Evolutionary conservation across 2,797 vertebrate genomes (phyloP).

Genomic region (Chelmon rostratus): DNA sequence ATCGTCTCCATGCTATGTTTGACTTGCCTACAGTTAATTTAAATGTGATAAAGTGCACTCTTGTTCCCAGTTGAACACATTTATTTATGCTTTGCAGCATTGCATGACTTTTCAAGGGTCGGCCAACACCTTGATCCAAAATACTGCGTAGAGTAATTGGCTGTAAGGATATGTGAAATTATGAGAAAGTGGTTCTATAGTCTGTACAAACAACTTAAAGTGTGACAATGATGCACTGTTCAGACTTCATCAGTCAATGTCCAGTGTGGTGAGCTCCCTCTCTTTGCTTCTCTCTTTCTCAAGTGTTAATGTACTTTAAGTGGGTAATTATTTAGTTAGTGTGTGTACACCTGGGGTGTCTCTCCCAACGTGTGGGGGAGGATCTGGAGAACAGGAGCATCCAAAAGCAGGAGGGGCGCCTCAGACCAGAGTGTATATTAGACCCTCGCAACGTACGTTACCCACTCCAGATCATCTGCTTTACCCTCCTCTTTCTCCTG

Average conservation of each 20-base stretch:
- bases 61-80: neutral
- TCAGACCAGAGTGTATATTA: conserved; percentile 77
- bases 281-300: conserved; percentile 59
- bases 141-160: neutral
- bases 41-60: neutral
- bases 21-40: neutral
- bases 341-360: conserved; percentile 52
- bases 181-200: neutral
- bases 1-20: neutral
- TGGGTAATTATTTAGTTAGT: conserved; percentile 70
- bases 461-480: conserved; percentile 52
- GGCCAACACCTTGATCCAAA: too few species aligned
- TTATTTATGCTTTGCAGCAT: neutral
- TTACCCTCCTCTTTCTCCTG: conserved; percentile 31
- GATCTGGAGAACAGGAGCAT: conserved; percentile 31
- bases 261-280: conserved; percentile 44
- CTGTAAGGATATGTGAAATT: neutral
- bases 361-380: conserved; percentile 45
- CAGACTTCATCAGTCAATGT: conserved; percentile 64
- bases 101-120: too few species aligned
- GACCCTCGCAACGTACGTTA: conserved; percentile 31
- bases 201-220: neutral
- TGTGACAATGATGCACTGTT: neutral
- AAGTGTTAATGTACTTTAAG: conserved; percentile 76
- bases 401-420: conserved; percentile 63